Evolutionary conservation across 2,888 invertebrate genomes (phyloP).

Genomic region (Drosophila hawaiiensis): DNA sequence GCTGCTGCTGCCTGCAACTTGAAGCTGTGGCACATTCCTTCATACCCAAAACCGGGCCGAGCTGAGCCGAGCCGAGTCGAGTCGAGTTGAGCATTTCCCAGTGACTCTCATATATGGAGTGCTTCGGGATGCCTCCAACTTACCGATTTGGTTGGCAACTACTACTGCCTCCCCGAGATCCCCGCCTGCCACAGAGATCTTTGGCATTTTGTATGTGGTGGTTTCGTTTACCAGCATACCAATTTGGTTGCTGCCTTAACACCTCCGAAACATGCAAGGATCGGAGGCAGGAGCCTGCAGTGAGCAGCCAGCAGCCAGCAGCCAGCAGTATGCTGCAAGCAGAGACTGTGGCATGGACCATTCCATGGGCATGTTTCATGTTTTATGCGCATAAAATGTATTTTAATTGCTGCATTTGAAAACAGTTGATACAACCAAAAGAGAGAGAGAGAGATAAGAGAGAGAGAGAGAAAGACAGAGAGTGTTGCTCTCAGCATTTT

Average conservation of each 20-base stretch:
- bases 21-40: conserved; percentile 54
- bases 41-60: conserved; percentile 49
- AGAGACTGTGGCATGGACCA: conserved; percentile 32
- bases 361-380: conserved; percentile 65
- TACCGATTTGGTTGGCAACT: conserved; percentile 52
- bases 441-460: conserved; percentile 1
- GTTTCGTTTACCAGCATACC: conserved; percentile 73
- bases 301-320: neutral
- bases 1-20: conserved; percentile 19
- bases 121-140: conserved; percentile 61
- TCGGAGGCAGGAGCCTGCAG: conserved; percentile 23
- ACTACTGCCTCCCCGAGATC: neutral
- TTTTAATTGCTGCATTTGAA: conserved; percentile 63
- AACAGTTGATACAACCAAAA: conserved; percentile 4
- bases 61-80: conserved; percentile 7
- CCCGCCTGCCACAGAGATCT: neutral
- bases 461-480: neutral
- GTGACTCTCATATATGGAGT: conserved; percentile 77
- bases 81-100: conserved; percentile 47
- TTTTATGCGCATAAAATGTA: conserved; percentile 68
- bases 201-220: conserved; percentile 53
- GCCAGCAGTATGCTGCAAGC: neutral
- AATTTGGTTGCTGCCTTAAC: conserved; percentile 72
- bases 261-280: conserved; percentile 68
- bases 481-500: conserved; percentile 37